Conservation (phyloP, 2,888 invertebrate genomes). For the Cryptophagus acutangulus region DNA sequence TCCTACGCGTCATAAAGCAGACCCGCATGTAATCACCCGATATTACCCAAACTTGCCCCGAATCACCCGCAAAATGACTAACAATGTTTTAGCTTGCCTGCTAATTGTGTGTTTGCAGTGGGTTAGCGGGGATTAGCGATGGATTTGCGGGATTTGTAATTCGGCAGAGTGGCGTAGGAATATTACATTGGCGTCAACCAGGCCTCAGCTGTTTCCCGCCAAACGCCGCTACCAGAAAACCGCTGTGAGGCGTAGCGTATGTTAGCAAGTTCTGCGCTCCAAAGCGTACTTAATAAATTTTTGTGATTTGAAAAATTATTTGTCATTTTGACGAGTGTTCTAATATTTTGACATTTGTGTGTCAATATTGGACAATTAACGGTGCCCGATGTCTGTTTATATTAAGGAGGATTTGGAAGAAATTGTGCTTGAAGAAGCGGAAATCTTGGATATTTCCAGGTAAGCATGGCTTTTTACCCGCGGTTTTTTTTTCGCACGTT, state of each 20-base stretch:
- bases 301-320: slow-evolving; percentile 19
- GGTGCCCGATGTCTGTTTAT: slow-evolving; percentile 59
- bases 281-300: slow-evolving; percentile 32
- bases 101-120: slow-evolving; percentile 7
- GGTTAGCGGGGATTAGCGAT: not conserved
- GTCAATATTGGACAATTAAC: slow-evolving; percentile 23
- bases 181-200: slow-evolving; percentile 48
- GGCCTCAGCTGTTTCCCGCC: slow-evolving; percentile 68
- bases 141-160: not conserved
- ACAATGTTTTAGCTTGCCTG: slow-evolving; percentile 6
- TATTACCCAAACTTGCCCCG: slow-evolving; percentile 13
- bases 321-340: slow-evolving; percentile 35
- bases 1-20: slow-evolving; percentile 48
- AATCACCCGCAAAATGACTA: slow-evolving; percentile 16
- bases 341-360: slow-evolving; percentile 19
- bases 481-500: slow-evolving; percentile 39
- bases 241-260: slow-evolving; percentile 54
- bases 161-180: slow-evolving; percentile 41
- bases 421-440: slow-evolving; percentile 52
- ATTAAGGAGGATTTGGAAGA: slow-evolving; percentile 46
- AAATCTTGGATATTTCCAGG: slow-evolving; percentile 50
- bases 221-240: slow-evolving; percentile 62
- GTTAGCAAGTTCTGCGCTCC: slow-evolving; percentile 47
- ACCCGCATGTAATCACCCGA: slow-evolving; percentile 31
- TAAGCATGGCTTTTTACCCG: slow-evolving; percentile 42